phyloP scores from a whole-genome alignment of 2,888 invertebrate genomes.

The Acanthosepion esculentum region DNA sequence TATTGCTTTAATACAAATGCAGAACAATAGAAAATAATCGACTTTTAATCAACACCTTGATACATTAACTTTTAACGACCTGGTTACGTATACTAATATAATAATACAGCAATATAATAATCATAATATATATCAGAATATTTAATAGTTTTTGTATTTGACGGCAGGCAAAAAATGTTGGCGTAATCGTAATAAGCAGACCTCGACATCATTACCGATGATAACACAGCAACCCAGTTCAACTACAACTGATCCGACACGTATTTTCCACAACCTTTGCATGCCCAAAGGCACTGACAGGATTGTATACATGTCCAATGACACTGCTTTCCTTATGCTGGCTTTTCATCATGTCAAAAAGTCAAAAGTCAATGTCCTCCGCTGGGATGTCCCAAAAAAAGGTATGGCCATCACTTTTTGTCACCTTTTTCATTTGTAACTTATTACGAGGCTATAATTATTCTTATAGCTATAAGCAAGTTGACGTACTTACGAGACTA shows the following conservation, averaged over 20 bases:
- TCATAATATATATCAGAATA: no score
- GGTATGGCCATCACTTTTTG: not conserved
- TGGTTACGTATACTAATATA: no score
- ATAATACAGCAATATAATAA: no score
- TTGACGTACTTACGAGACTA: no score
- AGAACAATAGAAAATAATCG: no score
- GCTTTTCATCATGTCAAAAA: slow-evolving; percentile 47
- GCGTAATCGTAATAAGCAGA: not conserved
- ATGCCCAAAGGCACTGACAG: slow-evolving; percentile 46
- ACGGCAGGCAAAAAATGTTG: not conserved
- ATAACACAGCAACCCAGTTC: not conserved
- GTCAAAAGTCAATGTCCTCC: slow-evolving; percentile 36
- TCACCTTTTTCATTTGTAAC: not conserved
- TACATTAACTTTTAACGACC: no score
- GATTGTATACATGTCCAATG: slow-evolving; percentile 42
- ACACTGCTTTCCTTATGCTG: slow-evolving; percentile 35
- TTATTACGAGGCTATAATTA: no score
- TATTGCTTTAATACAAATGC: no score
- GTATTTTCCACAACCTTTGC: slow-evolving; percentile 47
- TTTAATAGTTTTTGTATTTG: not conserved
- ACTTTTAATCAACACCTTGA: no score
- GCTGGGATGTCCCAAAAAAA: slow-evolving; percentile 40
- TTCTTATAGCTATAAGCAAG: no score
- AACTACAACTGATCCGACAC: slow-evolving; percentile 41
- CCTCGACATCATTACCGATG: not conserved